Conservation (phyloP, 2,888 invertebrate genomes). For the Andricus quercusramuli region DNA sequence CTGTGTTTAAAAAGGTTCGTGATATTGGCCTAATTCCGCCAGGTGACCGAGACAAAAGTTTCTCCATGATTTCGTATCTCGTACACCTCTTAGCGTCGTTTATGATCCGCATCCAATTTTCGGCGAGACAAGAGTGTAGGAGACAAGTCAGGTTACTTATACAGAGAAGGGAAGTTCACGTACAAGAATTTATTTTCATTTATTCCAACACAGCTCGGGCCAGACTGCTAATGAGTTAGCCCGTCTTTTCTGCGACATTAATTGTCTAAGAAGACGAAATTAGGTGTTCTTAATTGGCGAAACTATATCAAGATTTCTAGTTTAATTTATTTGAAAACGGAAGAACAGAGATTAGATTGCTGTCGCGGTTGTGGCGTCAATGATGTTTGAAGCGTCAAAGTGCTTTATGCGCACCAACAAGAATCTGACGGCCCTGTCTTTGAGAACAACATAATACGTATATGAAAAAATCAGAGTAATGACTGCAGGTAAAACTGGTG, state of each 20-base stretch:
- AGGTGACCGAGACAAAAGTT: constrained; percentile 1
- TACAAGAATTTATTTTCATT: neutral
- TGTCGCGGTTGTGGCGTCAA: too few relatives aligned
- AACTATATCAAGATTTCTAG: neutral
- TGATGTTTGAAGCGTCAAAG: too few relatives aligned
- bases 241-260: constrained; percentile 62
- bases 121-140: constrained; percentile 27
- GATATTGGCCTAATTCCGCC: neutral
- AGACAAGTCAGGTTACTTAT: neutral
- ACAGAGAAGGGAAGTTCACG: neutral
- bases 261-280: constrained; percentile 70
- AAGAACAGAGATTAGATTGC: too few relatives aligned
- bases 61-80: constrained; percentile 56
- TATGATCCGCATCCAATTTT: constrained; percentile 47
- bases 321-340: too few relatives aligned
- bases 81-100: constrained; percentile 52
- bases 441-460: too few relatives aligned
- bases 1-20: neutral
- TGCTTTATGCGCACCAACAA: too few relatives aligned
- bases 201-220: neutral
- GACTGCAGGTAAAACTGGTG: neutral
- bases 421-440: too few relatives aligned
- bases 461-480: neutral
- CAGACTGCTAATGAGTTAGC: neutral
- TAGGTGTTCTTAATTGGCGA: constrained; percentile 76